phyloP scores from a whole-genome alignment of 2,888 invertebrate genomes.

The Lasioglossum morio region DNA sequence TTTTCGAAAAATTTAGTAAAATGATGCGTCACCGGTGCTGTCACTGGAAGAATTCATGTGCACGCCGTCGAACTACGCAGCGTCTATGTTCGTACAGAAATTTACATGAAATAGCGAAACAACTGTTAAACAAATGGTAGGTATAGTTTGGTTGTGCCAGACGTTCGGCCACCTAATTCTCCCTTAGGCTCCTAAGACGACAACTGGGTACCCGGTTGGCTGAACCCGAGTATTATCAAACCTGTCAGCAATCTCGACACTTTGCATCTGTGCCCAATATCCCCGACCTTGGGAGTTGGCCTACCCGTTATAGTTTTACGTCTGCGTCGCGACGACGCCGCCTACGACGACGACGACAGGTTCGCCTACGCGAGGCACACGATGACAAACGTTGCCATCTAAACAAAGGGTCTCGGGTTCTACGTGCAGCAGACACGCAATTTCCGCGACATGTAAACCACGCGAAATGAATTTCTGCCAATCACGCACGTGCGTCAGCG shows the following conservation, averaged over 20 bases:
- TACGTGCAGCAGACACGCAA: conserved; percentile 72
- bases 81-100: not conserved
- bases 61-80: not conserved
- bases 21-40: not conserved
- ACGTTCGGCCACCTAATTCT: not conserved
- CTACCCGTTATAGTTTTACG: conserved; percentile 54
- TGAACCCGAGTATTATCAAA: conserved; percentile 72
- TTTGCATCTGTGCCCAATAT: conserved; percentile 80
- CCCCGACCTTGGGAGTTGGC: conserved; percentile 49
- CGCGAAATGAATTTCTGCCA: conserved; percentile 79
- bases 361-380: conserved; percentile 62
- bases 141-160: not conserved
- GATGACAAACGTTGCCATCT: conserved; percentile 75
- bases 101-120: not conserved
- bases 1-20: not conserved
- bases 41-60: not conserved
- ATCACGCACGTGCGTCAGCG: conserved; percentile 71
- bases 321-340: conserved; percentile 55
- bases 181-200: conserved; percentile 7
- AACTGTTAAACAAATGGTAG: not conserved
- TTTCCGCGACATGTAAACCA: conserved; percentile 76
- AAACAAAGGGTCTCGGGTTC: conserved; percentile 73
- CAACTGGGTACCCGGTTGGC: conserved; percentile 40
- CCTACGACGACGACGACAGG: conserved; percentile 41
- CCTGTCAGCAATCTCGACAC: conserved; percentile 74